Percentiles rank a stretch among this genome's conserved stretches.
phyloP scores from a whole-genome alignment of 2,797 vertebrate species.

The Hippoglossus hippoglossus region DNA sequence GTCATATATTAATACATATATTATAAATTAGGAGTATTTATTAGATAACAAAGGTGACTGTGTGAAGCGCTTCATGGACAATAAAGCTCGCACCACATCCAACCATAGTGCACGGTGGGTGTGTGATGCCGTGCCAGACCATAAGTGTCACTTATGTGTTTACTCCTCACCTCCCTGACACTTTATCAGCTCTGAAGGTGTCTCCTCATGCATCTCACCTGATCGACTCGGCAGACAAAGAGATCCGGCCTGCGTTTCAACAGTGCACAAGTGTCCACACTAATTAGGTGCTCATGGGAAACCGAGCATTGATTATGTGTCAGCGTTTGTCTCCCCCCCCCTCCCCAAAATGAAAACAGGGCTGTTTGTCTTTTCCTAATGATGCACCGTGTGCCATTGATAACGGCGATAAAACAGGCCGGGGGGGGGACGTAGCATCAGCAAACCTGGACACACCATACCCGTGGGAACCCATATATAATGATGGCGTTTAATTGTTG shows the following conservation, averaged over 20 bases:
- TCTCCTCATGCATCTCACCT: slow-evolving; percentile 78
- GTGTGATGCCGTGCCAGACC: slow-evolving; percentile 58
- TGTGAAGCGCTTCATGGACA: slow-evolving; percentile 34
- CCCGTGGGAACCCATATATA: slow-evolving; percentile 82
- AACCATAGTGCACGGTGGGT: slow-evolving; percentile 67
- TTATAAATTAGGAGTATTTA: background rate
- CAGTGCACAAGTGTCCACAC: slow-evolving; percentile 85
- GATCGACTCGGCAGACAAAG: slow-evolving; percentile 85
- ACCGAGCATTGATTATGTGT: slow-evolving; percentile 88
- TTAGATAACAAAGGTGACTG: slow-evolving; percentile 19
- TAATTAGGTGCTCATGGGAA: slow-evolving; percentile 90
- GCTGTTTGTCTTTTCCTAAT: slow-evolving; percentile 85
- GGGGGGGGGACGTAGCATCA: slow-evolving; percentile 71
- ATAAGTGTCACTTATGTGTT: slow-evolving; percentile 77
- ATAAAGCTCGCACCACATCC: slow-evolving; percentile 67
- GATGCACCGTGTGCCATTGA: slow-evolving; percentile 84
- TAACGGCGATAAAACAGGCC: slow-evolving; percentile 83
- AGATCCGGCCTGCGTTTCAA: slow-evolving; percentile 79
- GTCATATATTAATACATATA: slow-evolving; percentile 6
- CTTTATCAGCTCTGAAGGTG: slow-evolving; percentile 79
- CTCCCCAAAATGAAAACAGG: slow-evolving; percentile 70
- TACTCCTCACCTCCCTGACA: slow-evolving; percentile 77
- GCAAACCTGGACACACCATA: slow-evolving; percentile 73
- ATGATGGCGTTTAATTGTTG: slow-evolving; percentile 77
- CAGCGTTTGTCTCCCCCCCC: slow-evolving; percentile 49